A percentile compares a stretch with the other conserved stretches of the same genome.
These are phyloP conservation scores for Synergus japonicus DNA, from an alignment of 2,888 invertebrate genomes.

Conservation along the genomic window DNA sequence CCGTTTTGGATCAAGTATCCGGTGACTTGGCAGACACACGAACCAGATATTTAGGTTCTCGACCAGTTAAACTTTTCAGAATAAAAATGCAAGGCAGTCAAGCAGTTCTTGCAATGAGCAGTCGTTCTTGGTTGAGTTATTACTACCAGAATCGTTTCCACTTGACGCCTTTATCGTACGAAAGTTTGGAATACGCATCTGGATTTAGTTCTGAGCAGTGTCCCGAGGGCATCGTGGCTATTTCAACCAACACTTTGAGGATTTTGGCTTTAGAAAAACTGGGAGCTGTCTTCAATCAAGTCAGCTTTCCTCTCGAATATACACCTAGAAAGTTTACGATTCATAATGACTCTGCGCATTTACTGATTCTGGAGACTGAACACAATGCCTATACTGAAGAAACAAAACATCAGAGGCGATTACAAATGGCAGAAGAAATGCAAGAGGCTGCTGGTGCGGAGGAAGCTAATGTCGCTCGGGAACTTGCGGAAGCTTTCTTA, in stretches of 20 bases:
- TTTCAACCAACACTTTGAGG: constrained; percentile 97
- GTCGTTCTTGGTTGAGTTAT: constrained; percentile 98
- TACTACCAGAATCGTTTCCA: constrained; percentile 98
- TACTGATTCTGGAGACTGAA: constrained; percentile 96
- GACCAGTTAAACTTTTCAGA: constrained; percentile 97
- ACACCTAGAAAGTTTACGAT: constrained; percentile 97
- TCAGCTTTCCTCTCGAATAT: constrained; percentile 94
- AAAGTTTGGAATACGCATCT: constrained; percentile 97
- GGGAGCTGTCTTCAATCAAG: constrained; percentile 98
- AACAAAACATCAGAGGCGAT: constrained; percentile 93
- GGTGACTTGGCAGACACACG: constrained; percentile 98
- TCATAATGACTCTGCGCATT: constrained; percentile 92
- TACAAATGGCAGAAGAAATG: constrained; percentile 99
- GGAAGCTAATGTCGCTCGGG: constrained; percentile 95
- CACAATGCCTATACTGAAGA: constrained; percentile 99
- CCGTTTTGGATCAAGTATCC: constrained; percentile 95
- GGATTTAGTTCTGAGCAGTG: constrained; percentile 99
- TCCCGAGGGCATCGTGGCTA: constrained; percentile 99
- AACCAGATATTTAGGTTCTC: constrained; percentile 96
- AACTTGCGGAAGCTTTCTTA: constrained; percentile 98
- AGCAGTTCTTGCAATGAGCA: constrained; percentile 98
- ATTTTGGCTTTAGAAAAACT: constrained; percentile 98
- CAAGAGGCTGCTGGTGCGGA: constrained; percentile 97
- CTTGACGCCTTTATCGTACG: constrained; percentile 96
- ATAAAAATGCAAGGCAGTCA: constrained; percentile 97